Conservation (phyloP, 1,140 invertebrate genomes). For the Zophobas morio region DNA sequence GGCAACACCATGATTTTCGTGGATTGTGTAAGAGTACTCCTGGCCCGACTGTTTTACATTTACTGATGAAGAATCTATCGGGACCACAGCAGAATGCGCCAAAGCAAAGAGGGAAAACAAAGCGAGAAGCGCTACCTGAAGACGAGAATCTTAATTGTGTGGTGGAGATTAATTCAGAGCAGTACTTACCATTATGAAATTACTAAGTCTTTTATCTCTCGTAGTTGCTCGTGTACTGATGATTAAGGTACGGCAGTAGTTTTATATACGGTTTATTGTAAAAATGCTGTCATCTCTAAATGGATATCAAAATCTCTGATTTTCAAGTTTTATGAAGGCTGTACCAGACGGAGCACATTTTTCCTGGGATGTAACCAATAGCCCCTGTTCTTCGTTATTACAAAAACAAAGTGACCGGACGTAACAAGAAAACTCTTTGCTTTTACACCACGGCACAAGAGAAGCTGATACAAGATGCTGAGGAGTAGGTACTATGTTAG, state of each 20-base stretch:
- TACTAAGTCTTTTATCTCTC: conserved; percentile 45
- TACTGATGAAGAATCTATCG: conserved; percentile 49
- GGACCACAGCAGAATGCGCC: conserved; percentile 41
- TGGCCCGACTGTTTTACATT: conserved; percentile 53
- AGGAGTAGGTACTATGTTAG: too few relatives aligned
- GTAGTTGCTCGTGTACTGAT: conserved; percentile 29
- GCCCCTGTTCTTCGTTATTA: conserved; percentile 39
- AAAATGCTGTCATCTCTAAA: conserved; percentile 43
- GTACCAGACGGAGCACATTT: conserved; percentile 34
- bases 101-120: conserved; percentile 23
- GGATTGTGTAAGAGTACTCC: conserved; percentile 56
- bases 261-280: conserved; percentile 43
- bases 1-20: conserved; percentile 50
- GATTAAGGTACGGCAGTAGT: conserved; percentile 25
- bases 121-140: conserved; percentile 19
- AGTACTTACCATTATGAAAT: conserved; percentile 27
- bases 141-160: not conserved
- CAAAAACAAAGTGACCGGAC: conserved; percentile 48
- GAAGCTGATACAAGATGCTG: too few relatives aligned
- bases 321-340: conserved; percentile 45
- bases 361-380: conserved; percentile 46
- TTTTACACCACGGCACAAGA: conserved; percentile 21
- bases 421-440: not conserved
- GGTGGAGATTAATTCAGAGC: not conserved
- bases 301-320: conserved; percentile 47